A percentile compares a stretch with the other conserved stretches of the same genome.
These are phyloP conservation scores for Apteryx mantelli DNA, from an alignment of 2,113 vertebrate genomes.

Conservation along the genomic window DNA sequence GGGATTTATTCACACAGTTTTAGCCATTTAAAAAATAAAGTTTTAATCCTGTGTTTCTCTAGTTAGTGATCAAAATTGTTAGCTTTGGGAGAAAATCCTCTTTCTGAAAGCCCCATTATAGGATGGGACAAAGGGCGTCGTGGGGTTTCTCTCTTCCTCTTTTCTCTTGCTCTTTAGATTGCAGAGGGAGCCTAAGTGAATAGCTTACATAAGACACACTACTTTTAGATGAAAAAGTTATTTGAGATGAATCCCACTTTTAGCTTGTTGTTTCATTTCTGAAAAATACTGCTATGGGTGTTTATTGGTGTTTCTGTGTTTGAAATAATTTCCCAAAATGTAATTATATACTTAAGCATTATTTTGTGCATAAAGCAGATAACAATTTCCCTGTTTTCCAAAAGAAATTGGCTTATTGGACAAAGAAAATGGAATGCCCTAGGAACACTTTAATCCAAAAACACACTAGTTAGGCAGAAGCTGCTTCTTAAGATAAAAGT, in stretches of 20 bases:
- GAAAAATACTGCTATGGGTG: slow-evolving; percentile 4
- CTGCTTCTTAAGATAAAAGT: not conserved
- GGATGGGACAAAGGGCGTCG: not conserved
- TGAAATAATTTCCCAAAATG: slow-evolving; percentile 55
- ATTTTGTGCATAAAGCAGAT: slow-evolving; percentile 35
- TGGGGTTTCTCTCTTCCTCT: not conserved
- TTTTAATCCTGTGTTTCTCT: not conserved
- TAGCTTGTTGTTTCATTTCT: slow-evolving; percentile 30
- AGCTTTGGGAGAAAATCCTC: not conserved
- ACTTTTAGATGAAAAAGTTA: slow-evolving; percentile 42
- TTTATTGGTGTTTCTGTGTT: slow-evolving; percentile 37
- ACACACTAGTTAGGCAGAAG: not conserved
- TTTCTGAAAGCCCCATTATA: not conserved
- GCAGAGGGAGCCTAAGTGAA: not conserved
- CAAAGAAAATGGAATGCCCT: not conserved
- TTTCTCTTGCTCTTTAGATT: not conserved
- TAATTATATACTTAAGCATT: slow-evolving; percentile 56
- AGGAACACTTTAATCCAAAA: not conserved
- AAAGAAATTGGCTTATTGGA: slow-evolving; percentile 11
- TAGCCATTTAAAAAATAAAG: not conserved
- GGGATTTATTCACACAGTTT: not conserved
- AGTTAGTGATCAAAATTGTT: not conserved
- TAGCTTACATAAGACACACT: not conserved
- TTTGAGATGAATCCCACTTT: not conserved
- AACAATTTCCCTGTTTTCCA: slow-evolving; percentile 33